phyloP scores from a whole-genome alignment of 2,888 invertebrate species.

The Temnothorax ravouxi region DNA sequence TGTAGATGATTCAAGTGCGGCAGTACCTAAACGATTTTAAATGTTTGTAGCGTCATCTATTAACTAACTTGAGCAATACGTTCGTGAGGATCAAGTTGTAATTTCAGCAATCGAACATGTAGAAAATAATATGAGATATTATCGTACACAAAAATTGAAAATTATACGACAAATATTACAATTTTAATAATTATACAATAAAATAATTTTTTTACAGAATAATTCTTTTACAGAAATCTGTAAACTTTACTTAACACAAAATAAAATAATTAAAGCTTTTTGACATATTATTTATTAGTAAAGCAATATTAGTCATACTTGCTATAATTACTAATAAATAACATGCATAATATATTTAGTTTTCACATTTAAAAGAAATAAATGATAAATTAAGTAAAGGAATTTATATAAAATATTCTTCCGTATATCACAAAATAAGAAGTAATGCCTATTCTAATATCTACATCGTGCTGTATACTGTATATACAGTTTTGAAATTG shows the following conservation, averaged over 20 bases:
- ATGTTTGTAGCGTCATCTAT: constrained; percentile 42
- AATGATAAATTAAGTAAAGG: neutral
- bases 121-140: constrained; percentile 12
- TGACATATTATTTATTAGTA: neutral
- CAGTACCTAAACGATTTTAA: neutral
- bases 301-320: neutral
- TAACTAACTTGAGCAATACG: neutral
- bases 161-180: neutral
- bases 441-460: neutral
- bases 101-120: constrained; percentile 41
- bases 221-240: neutral
- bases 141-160: neutral
- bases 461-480: neutral
- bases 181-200: neutral
- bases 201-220: neutral
- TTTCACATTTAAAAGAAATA: neutral
- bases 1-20: neutral
- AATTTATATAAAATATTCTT: neutral
- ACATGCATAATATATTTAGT: neutral
- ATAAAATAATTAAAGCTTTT: neutral
- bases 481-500: too few relatives aligned
- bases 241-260: neutral
- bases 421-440: neutral
- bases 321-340: neutral
- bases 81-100: neutral